Percentiles rank a stretch among this genome's conserved stretches.
Evolutionary conservation across 2,888 invertebrate genomes (phyloP).

Genomic region (Lasioglossum villosulum): DNA sequence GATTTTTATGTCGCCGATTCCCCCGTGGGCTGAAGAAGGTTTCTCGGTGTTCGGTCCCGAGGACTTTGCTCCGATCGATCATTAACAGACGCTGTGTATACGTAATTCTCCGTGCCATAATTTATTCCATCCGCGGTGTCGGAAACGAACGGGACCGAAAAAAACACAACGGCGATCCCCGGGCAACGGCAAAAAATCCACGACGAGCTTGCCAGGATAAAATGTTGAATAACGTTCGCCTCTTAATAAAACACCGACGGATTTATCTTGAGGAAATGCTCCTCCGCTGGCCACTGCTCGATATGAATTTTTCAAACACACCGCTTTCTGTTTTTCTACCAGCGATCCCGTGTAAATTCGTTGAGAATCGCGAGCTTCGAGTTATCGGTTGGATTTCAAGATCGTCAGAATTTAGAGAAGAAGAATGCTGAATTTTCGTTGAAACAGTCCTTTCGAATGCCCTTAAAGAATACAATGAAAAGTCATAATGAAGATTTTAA

Average conservation of each 20-base stretch:
- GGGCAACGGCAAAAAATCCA: conserved; percentile 16
- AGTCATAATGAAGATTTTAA: too few relatives aligned
- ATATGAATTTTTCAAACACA: conserved; percentile 28
- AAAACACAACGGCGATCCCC: not conserved
- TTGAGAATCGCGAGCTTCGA: not conserved
- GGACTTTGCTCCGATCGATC: conserved; percentile 9
- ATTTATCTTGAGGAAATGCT: conserved; percentile 29
- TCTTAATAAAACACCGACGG: conserved; percentile 34
- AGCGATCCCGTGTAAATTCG: not conserved
- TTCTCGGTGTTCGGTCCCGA: not conserved
- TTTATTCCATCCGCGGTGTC: conserved; percentile 24
- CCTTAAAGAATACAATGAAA: too few relatives aligned
- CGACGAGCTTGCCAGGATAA: conserved; percentile 10
- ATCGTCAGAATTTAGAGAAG: not conserved
- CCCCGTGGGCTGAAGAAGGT: not conserved
- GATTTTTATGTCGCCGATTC: not conserved
- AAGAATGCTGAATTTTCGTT: too few relatives aligned
- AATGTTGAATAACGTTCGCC: conserved; percentile 30
- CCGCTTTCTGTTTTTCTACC: not conserved
- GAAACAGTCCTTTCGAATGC: too few relatives aligned
- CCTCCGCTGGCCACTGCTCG: not conserved
- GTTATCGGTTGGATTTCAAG: not conserved
- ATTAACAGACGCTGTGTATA: conserved; percentile 16
- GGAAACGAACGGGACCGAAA: not conserved
- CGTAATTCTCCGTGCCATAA: conserved; percentile 19